Conservation (phyloP, 2,797 vertebrate species). For the Salarias fasciatus region DNA sequence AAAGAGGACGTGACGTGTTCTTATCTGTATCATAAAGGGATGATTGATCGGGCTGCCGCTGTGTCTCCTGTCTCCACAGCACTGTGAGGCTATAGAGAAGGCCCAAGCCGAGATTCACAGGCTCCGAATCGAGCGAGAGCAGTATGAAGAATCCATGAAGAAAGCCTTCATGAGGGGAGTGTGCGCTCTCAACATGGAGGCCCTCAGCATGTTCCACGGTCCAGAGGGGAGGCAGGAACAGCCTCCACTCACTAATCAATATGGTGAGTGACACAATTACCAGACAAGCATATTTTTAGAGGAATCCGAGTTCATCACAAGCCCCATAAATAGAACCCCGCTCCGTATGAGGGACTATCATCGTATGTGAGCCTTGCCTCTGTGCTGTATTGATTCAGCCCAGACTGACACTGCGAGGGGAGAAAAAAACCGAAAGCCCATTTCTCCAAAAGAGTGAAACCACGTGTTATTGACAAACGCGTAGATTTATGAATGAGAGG, state of each 20-base stretch:
- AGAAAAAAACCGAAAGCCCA: constrained; percentile 10
- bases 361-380: constrained; percentile 3
- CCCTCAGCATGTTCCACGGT: constrained; percentile 92
- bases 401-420: constrained; percentile 5
- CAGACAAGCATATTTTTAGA: neutral
- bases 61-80: constrained; percentile 71
- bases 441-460: constrained; percentile 27
- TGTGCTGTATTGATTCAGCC: constrained; percentile 36
- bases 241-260: constrained; percentile 73
- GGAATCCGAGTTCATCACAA: neutral
- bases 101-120: constrained; percentile 88
- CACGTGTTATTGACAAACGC: constrained; percentile 25
- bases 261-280: constrained; percentile 60
- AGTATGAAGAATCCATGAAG: constrained; percentile 94
- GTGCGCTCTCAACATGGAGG: constrained; percentile 96
- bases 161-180: constrained; percentile 98
- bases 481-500: constrained; percentile 41
- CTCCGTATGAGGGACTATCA: constrained; percentile 11
- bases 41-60: neutral
- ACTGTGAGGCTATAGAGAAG: constrained; percentile 83
- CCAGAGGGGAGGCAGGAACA: constrained; percentile 76
- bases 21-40: neutral
- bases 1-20: neutral
- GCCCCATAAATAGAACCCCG: neutral
- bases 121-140: constrained; percentile 88